phyloP scores from a whole-genome alignment of 2,888 invertebrate genomes.

The Euspilapteryx auroguttella region DNA sequence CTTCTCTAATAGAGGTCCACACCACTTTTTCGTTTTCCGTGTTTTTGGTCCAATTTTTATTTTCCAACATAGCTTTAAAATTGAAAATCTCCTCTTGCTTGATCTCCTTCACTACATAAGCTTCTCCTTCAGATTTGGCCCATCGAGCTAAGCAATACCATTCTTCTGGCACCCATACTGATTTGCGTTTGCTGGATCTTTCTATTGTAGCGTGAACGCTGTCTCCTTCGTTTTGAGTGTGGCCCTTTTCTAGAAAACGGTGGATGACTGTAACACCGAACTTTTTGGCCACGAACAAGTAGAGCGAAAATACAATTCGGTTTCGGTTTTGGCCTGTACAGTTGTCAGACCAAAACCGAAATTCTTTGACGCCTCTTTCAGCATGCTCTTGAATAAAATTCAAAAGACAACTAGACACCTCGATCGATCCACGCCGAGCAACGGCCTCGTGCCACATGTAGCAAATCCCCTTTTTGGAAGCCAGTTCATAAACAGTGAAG shows the following conservation, averaged over 20 bases:
- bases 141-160: constrained; percentile 5
- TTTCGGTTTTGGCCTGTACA: background rate
- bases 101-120: constrained; percentile 5
- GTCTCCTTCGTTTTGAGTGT: constrained; percentile 15
- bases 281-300: constrained; percentile 5
- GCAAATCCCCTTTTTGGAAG: background rate
- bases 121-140: constrained; percentile 6
- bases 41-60: constrained; percentile 2
- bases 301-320: background rate
- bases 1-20: constrained; percentile 4
- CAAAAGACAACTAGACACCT: background rate
- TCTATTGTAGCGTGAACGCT: constrained; percentile 11
- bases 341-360: background rate
- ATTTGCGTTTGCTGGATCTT: constrained; percentile 5
- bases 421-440: background rate
- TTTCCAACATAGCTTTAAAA: constrained; percentile 1
- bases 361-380: background rate
- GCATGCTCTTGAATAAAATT: background rate
- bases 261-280: constrained; percentile 12
- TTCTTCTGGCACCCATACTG: constrained; percentile 8
- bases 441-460: background rate
- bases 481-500: background rate
- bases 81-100: constrained; percentile 2
- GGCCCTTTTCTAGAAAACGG: constrained; percentile 12
- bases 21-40: constrained; percentile 3